Base-by-base conservation (phyloP, 1,140 invertebrate species). In the Plectrocnemia conspersa region DNA sequence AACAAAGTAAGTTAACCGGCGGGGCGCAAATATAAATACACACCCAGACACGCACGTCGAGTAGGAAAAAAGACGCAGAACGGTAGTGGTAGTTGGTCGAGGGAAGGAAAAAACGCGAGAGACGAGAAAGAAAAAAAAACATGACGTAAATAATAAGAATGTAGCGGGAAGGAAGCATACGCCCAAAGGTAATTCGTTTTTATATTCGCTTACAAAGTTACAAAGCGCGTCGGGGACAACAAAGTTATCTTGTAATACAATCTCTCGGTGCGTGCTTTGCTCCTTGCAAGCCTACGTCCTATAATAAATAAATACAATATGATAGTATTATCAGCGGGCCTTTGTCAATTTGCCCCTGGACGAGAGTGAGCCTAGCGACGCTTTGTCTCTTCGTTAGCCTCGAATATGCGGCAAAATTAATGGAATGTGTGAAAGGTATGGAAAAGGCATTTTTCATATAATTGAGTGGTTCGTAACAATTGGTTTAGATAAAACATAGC, bases 181-280 rank as follows among this genome's bases (percentile, higher is more conserved):
- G 47, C 47, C 47, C 47, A 50, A 22, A 58, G 24, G 27, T 58
- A 59, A 59, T 59, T 59, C 57, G 57, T 55, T 59, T 59, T 59
- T 59, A 59, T 59, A 59, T 59, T 59, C 57, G 57, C 57, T 59
- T 59, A 59, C 57, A 59, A 53, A 59, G 57, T 55, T 59, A 59
- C 56, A 52, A 55, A 55, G 54, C 57, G 57, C 57, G 57, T 32
- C 52, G 42, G 52, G 52, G 57, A 59, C 57, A 59, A 59, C 57
- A 59, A 59, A 59, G 57, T 59, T 59, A 59, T 59, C 52, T 47
- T 49, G 57, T 59, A 59, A 59, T 48, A 59, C 54, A 59, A 59
- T 59, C 57, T 59, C 46, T 50, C 18, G 47, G 52, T 59, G 57
- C 57, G 57, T 59, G 57, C 38, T 50, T 25, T 50, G 47, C 25